Conservation (phyloP, 2,113 vertebrate species). For the Mirounga angustirostris region DNA sequence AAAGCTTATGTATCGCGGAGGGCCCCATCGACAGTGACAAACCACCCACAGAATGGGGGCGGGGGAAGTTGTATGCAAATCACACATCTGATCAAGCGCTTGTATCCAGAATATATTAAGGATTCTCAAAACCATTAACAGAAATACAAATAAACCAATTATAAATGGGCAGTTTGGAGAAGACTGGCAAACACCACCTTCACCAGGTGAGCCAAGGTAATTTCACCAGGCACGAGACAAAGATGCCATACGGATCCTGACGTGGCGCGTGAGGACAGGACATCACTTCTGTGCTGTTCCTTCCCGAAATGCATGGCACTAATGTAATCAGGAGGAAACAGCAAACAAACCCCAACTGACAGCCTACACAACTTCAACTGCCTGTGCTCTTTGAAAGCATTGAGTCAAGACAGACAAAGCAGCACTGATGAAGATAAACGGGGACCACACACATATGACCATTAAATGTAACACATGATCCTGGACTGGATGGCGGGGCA, state of each 20-base stretch:
- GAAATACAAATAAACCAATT: not conserved
- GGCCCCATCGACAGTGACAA: not conserved
- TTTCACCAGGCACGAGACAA: not conserved
- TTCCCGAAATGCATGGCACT: not conserved
- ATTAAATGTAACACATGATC: not conserved
- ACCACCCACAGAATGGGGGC: not conserved
- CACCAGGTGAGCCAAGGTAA: not conserved
- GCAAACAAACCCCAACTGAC: conserved; percentile 15
- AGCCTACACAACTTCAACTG: not conserved
- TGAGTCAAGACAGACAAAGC: conserved; percentile 7
- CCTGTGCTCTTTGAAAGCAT: not conserved
- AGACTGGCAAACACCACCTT: not conserved
- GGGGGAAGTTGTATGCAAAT: not conserved
- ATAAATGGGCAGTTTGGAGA: conserved; percentile 20
- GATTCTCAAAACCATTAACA: conserved; percentile 18
- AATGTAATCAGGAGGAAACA: not conserved
- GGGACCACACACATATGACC: not conserved
- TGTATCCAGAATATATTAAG: not conserved
- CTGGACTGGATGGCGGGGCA: not conserved
- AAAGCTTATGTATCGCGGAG: not conserved
- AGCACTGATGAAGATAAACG: not conserved
- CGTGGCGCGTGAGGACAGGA: not conserved
- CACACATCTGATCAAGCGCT: not conserved
- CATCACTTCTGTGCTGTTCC: not conserved
- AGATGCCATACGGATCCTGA: not conserved